These are phyloP conservation scores for Rhinolophus ferrumequinum DNA, from an alignment of 2,113 vertebrate species.

Conservation along the genomic window DNA sequence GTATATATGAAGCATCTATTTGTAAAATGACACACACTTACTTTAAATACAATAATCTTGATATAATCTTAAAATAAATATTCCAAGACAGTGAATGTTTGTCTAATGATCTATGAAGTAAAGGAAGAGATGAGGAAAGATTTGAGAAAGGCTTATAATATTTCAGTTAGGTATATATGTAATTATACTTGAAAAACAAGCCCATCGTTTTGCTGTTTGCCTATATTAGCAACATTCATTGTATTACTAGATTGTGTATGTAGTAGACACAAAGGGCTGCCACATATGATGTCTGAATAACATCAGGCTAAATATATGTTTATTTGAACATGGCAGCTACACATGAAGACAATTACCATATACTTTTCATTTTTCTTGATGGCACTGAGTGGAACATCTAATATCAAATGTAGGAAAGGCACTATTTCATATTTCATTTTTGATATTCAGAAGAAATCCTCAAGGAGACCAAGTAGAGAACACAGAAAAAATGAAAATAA, in stretches of 20 bases:
- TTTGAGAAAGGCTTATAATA: neutral
- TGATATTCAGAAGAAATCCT: neutral
- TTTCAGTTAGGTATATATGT: neutral
- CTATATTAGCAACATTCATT: neutral
- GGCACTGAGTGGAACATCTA: neutral
- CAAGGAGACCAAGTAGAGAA: neutral
- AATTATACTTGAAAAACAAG: neutral
- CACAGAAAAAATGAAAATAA: neutral
- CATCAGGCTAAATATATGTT: neutral
- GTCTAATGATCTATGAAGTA: neutral
- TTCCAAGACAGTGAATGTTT: neutral
- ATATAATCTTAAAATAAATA: neutral
- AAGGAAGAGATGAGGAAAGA: neutral
- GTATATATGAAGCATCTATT: neutral
- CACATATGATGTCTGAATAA: neutral
- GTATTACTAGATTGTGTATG: neutral
- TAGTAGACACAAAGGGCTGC: neutral
- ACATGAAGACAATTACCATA: neutral
- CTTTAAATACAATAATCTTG: neutral
- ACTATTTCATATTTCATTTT: neutral
- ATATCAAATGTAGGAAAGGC: neutral
- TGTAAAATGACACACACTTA: neutral
- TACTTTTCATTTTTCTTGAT: constrained; percentile 22
- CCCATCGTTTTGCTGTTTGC: neutral
- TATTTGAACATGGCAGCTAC: neutral